phyloP scores from a whole-genome alignment of 2,113 vertebrate genomes.

The Rhadina sibilatrix region DNA sequence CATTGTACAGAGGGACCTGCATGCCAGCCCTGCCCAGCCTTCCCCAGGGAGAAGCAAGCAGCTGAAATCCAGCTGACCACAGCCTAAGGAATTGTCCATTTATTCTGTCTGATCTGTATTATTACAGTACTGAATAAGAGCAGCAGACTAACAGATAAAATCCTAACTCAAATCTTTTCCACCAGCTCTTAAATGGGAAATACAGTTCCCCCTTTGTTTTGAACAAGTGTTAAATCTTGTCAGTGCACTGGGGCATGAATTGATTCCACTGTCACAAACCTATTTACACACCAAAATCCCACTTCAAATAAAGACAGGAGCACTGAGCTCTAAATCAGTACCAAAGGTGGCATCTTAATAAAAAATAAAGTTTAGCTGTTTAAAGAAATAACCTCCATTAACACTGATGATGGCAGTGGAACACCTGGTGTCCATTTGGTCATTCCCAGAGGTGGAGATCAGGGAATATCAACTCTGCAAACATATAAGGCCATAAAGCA shows the following conservation, averaged over 20 bases:
- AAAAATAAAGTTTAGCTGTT: not conserved
- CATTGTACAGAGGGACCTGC: fast-evolving
- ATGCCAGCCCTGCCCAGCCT: not conserved
- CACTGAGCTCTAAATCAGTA: not conserved
- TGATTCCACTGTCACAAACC: not conserved
- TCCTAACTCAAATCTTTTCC: not conserved
- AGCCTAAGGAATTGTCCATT: not conserved
- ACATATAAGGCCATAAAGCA: not conserved
- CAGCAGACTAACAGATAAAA: not conserved
- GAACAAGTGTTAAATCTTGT: not conserved
- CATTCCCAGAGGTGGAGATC: not conserved
- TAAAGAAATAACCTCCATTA: not conserved
- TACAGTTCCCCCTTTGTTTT: not conserved
- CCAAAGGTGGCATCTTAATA: not conserved
- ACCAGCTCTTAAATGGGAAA: not conserved
- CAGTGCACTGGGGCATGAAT: too few species aligned
- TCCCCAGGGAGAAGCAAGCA: not conserved
- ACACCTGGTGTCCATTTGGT: not conserved
- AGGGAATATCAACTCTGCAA: not conserved
- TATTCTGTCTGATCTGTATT: not conserved
- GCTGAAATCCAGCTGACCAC: not conserved
- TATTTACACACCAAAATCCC: not conserved
- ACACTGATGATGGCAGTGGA: not conserved
- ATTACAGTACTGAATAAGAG: not conserved
- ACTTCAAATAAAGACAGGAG: not conserved